phyloP scores from a whole-genome alignment of 2,113 vertebrate species.

The Crotalus helleri region DNA sequence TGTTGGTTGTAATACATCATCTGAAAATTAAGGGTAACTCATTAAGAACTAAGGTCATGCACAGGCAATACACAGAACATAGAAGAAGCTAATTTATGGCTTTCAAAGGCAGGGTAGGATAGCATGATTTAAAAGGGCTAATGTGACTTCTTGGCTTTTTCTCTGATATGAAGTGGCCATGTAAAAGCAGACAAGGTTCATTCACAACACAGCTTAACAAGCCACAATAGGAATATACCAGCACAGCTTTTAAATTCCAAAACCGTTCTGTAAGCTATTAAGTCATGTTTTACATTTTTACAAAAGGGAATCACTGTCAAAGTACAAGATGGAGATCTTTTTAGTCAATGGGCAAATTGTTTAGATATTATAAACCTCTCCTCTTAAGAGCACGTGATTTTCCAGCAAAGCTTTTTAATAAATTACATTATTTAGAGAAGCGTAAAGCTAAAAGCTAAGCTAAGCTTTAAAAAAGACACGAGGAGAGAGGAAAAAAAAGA shows the following conservation, averaged over 20 bases:
- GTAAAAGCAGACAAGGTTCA: background rate
- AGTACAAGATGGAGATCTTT: background rate
- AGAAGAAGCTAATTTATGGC: background rate
- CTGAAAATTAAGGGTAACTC: slow-evolving; percentile 61
- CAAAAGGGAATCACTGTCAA: background rate
- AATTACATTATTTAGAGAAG: background rate
- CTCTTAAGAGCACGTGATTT: background rate
- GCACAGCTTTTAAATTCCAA: background rate
- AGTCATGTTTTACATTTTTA: too few relatives aligned
- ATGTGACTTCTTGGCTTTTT: background rate
- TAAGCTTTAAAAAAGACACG: background rate
- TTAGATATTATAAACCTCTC: background rate
- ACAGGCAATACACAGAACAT: background rate
- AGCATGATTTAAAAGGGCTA: background rate
- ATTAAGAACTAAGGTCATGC: background rate
- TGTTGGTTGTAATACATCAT: slow-evolving; percentile 81
- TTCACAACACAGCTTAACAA: background rate
- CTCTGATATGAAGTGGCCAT: background rate
- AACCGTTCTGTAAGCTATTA: too few relatives aligned
- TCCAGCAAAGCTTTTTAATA: background rate
- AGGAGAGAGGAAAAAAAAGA: background rate
- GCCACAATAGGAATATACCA: background rate
- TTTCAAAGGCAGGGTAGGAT: background rate
- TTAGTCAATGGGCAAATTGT: background rate
- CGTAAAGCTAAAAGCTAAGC: background rate